Evolutionary conservation across 2,888 invertebrate species (phyloP).

Genomic region (Augochlorella aurata): DNA sequence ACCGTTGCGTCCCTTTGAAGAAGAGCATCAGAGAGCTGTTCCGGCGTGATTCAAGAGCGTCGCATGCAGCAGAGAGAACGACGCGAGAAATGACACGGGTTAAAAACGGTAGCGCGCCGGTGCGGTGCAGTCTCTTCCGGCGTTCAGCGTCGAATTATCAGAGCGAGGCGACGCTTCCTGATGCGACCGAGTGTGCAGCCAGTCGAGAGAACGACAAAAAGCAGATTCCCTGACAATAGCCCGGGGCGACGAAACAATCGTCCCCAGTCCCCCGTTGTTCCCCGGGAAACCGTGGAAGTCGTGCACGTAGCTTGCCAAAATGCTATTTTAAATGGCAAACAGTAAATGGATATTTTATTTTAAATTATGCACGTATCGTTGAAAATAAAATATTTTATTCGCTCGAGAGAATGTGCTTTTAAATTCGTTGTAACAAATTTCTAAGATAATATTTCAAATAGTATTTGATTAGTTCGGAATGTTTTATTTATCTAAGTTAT

Average conservation of each 20-base stretch:
- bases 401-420: too few relatives aligned
- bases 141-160: conserved; percentile 43
- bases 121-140: background rate
- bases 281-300: conserved; percentile 43
- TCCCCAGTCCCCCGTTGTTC: conserved; percentile 6
- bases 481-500: too few relatives aligned
- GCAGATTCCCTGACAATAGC: conserved; percentile 47
- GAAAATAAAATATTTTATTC: too few relatives aligned
- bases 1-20: background rate
- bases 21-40: background rate
- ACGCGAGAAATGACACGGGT: background rate
- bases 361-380: too few relatives aligned
- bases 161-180: conserved; percentile 47
- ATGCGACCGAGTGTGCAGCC: conserved; percentile 47
- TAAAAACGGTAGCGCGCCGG: background rate
- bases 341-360: too few relatives aligned
- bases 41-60: background rate
- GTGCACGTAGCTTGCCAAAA: background rate
- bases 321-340: too few relatives aligned
- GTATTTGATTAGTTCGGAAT: too few relatives aligned
- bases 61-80: background rate
- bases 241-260: conserved; percentile 46
- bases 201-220: conserved; percentile 44
- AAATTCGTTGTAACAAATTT: too few relatives aligned
- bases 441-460: background rate